A percentile compares a stretch with the other conserved stretches of the same genome.
Conservation (phyloP, 2,113 vertebrate species). For the Formicarius rufipectus region DNA sequence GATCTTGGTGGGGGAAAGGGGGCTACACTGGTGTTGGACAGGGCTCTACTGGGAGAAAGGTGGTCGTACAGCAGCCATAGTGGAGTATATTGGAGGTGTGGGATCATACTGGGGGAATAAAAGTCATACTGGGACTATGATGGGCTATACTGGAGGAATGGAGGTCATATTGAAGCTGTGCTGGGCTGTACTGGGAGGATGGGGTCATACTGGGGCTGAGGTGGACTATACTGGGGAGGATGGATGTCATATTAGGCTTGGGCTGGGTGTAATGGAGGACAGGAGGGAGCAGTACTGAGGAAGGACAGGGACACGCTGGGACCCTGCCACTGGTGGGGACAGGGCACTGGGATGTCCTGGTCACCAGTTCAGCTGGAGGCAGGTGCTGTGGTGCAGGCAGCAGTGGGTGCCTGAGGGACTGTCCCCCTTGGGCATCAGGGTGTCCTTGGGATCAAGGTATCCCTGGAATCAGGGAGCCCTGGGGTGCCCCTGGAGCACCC, state of each 20-base stretch:
- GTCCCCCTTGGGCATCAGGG: rapidly evolving
- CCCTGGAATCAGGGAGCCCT: too few relatives aligned
- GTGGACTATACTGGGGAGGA: too few relatives aligned
- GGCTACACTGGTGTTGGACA: rapidly evolving
- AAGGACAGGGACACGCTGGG: neutral
- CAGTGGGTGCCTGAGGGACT: neutral
- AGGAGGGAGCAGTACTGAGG: neutral
- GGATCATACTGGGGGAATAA: neutral
- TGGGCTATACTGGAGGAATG: neutral
- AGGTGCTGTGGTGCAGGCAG: neutral
- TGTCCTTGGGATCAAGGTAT: too few relatives aligned
- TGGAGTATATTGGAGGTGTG: neutral
- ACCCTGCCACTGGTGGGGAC: neutral
- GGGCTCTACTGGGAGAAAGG: neutral
- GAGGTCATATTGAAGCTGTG: rapidly evolving
- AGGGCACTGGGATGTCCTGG: neutral
- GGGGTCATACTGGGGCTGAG: neutral
- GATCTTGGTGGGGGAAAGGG: neutral
- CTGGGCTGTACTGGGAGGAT: neutral
- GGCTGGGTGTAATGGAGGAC: neutral
- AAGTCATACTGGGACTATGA: rapidly evolving
- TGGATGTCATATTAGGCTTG: neutral
- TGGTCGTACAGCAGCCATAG: too few relatives aligned
- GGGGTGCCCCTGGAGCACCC: too few relatives aligned
- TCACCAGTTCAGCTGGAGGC: rapidly evolving